Conservation (phyloP, 2,888 invertebrate species). For the Podabrus alpinus region DNA sequence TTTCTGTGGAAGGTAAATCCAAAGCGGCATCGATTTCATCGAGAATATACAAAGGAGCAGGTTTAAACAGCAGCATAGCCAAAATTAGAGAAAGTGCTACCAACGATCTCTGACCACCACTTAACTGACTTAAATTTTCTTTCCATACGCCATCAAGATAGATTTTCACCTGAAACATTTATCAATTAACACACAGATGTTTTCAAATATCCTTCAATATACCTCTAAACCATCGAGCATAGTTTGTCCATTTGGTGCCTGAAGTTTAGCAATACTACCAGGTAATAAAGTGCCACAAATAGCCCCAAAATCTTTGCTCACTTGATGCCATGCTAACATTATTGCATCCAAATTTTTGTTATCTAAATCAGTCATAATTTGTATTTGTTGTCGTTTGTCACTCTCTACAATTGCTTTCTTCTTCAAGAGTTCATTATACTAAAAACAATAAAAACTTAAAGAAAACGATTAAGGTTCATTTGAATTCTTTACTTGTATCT, state of each 20-base stretch:
- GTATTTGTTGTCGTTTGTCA: conserved; percentile 73
- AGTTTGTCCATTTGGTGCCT: conserved; percentile 71
- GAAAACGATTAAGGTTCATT: not conserved
- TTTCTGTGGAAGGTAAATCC: conserved; percentile 97
- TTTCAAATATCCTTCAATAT: conserved; percentile 12
- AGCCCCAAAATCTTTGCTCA: conserved; percentile 91
- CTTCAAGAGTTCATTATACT: conserved; percentile 66
- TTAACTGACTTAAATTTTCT: conserved; percentile 92
- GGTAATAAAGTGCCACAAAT: conserved; percentile 92
- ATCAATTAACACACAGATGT: conserved; percentile 1
- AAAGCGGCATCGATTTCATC: conserved; percentile 99
- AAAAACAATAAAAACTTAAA: conserved; percentile 32
- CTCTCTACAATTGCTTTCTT: conserved; percentile 71
- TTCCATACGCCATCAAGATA: conserved; percentile 95
- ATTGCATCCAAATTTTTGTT: conserved; percentile 86
- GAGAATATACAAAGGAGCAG: conserved; percentile 96
- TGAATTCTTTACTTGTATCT: conserved; percentile 68
- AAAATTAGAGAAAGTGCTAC: conserved; percentile 95
- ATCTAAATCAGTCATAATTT: conserved; percentile 86
- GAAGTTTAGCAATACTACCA: conserved; percentile 86
- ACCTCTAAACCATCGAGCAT: conserved; percentile 89
- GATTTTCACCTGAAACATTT: conserved; percentile 69
- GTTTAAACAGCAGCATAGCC: conserved; percentile 95
- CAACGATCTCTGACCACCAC: conserved; percentile 94
- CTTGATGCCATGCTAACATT: conserved; percentile 79